phyloP scores from a whole-genome alignment of 1,140 invertebrate species.

The Halesus radiatus region DNA sequence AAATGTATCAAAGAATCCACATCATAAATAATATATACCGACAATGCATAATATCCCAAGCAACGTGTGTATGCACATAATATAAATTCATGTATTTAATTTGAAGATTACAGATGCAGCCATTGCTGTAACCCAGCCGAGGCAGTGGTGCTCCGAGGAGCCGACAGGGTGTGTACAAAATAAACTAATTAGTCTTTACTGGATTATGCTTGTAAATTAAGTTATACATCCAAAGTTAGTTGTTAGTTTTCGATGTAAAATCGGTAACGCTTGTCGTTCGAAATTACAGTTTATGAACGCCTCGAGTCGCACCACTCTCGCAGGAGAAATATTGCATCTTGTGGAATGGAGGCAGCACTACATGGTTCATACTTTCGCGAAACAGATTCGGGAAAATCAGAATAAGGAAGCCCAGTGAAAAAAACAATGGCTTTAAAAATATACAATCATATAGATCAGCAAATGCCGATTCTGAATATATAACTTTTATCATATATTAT shows the following conservation, averaged over 20 bases:
- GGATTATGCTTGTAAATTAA: slow-evolving; percentile 53
- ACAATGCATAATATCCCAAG: no score
- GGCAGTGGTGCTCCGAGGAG: neutral
- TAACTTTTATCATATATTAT: no score
- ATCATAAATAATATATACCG: no score
- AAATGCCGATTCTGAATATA: no score
- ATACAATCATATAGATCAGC: no score
- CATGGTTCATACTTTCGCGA: no score
- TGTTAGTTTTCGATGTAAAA: slow-evolving; percentile 46
- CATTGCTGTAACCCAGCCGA: neutral
- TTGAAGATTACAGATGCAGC: slow-evolving; percentile 6
- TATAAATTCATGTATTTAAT: neutral
- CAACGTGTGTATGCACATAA: no score
- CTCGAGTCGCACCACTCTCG: slow-evolving; percentile 6
- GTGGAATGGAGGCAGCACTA: neutral
- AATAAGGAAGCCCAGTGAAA: no score
- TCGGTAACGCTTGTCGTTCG: slow-evolving; percentile 39
- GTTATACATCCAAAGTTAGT: slow-evolving; percentile 50
- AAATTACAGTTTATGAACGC: slow-evolving; percentile 43
- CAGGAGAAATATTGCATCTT: slow-evolving; percentile 3
- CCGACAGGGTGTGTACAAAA: slow-evolving; percentile 41
- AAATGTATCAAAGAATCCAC: no score
- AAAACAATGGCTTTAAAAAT: no score
- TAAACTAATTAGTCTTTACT: slow-evolving; percentile 51
- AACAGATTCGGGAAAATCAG: no score